A percentile compares a stretch with the other conserved stretches of the same genome.
These are phyloP conservation scores for Atherix ibis DNA, from an alignment of 2,888 invertebrate genomes.

Conservation along the genomic window DNA sequence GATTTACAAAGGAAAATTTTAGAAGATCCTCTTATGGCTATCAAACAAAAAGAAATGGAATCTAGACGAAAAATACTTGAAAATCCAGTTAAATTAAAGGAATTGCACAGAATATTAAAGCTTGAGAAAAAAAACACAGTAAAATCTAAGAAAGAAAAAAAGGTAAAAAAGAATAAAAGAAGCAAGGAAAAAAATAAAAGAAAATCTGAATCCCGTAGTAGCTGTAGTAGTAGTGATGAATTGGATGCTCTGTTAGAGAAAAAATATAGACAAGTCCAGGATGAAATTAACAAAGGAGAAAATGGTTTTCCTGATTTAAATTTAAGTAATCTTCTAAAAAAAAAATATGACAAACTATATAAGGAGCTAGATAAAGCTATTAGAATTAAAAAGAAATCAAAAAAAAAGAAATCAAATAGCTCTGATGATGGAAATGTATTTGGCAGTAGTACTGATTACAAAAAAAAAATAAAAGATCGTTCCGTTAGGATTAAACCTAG, in stretches of 20 bases:
- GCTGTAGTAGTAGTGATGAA: constrained; percentile 31
- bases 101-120: constrained; percentile 62
- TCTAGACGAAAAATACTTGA: constrained; percentile 68
- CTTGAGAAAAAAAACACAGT: constrained; percentile 18
- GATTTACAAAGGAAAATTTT: constrained; percentile 78
- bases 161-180: constrained; percentile 16
- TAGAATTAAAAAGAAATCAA: constrained; percentile 12
- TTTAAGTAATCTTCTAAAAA: constrained; percentile 25
- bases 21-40: constrained; percentile 83
- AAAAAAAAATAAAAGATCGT: no score
- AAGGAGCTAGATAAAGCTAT: constrained; percentile 29
- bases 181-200: constrained; percentile 19
- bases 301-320: constrained; percentile 18
- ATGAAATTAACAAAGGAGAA: constrained; percentile 23
- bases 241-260: constrained; percentile 54
- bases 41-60: constrained; percentile 81
- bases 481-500: constrained; percentile 6
- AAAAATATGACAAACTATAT: constrained; percentile 28
- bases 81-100: constrained; percentile 82
- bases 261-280: constrained; percentile 51
- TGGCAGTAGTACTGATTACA: no score
- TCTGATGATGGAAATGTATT: no score
- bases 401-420: no score
- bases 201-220: constrained; percentile 12
- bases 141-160: constrained; percentile 17